A percentile compares a stretch with the other conserved stretches of the same genome.
phyloP scores from a whole-genome alignment of 2,113 vertebrate species.

The Peromyscus californicus region DNA sequence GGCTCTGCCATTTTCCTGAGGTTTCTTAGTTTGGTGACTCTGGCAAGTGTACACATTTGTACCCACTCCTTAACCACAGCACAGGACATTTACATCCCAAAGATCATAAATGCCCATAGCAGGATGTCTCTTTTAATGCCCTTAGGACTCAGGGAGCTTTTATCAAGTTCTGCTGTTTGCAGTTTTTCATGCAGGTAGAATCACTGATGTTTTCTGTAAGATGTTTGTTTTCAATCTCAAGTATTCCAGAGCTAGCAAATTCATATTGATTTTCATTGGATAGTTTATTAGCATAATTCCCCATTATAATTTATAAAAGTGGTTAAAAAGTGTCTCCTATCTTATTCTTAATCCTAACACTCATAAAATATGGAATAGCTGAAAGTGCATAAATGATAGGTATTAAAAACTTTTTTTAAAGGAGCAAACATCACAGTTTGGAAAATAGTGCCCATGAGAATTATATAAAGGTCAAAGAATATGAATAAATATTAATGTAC shows the following conservation, averaged over 20 bases:
- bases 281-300: background rate
- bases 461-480: slow-evolving; percentile 88
- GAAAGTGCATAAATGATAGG: slow-evolving; percentile 71
- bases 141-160: background rate
- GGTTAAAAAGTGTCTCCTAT: slow-evolving; percentile 42
- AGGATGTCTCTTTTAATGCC: background rate
- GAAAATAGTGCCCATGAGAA: slow-evolving; percentile 85
- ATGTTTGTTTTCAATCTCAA: slow-evolving; percentile 21
- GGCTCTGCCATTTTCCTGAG: background rate
- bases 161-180: background rate
- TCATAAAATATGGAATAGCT: slow-evolving; percentile 64
- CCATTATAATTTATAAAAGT: slow-evolving; percentile 36
- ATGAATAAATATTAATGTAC: slow-evolving; percentile 89
- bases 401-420: slow-evolving; percentile 64
- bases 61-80: background rate
- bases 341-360: slow-evolving; percentile 70
- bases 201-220: background rate
- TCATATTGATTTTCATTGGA: background rate
- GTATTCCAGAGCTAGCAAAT: background rate
- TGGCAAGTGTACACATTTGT: background rate
- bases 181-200: background rate
- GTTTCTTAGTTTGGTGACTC: background rate
- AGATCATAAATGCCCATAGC: background rate
- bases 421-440: slow-evolving; percentile 83
- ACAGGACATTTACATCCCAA: background rate